Evolutionary conservation across 2,113 vertebrate species (phyloP).

Genomic region (Edolisoma coerulescens): DNA sequence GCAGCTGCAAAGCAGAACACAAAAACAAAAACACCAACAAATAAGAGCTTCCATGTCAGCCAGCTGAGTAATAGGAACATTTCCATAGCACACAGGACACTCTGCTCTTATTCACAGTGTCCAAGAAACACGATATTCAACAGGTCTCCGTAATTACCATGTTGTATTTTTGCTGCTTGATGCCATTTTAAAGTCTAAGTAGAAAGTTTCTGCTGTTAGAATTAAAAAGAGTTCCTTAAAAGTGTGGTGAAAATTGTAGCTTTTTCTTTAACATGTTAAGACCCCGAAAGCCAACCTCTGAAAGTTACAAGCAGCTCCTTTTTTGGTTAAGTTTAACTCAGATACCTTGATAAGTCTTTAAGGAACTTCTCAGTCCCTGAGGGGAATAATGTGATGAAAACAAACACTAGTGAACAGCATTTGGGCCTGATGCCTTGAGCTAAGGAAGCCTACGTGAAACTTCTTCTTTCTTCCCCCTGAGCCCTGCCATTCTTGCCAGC

Average conservation of each 20-base stretch:
- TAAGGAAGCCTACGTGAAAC: neutral
- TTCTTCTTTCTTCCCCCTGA: neutral
- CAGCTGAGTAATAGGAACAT: conserved; percentile 41
- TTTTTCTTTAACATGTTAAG: neutral
- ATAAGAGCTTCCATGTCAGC: conserved; percentile 21
- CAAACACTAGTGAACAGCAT: neutral
- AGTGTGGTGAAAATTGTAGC: rapidly evolving
- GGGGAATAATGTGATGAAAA: neutral
- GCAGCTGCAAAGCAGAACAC: conserved; percentile 49
- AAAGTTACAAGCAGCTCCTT: neutral
- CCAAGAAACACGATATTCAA: neutral
- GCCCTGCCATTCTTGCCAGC: neutral
- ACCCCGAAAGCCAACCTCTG: neutral
- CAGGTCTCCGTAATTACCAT: neutral
- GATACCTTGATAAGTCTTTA: neutral
- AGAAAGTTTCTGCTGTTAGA: neutral
- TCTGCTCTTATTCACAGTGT: neutral
- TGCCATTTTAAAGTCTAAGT: neutral
- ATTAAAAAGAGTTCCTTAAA: neutral
- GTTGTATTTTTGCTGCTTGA: neutral
- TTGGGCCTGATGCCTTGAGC: neutral
- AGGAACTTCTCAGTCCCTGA: neutral
- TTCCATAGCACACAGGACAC: conserved; percentile 6
- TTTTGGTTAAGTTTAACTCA: neutral
- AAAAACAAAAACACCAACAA: conserved; percentile 47